Conservation (phyloP, 2,888 invertebrate genomes). For the Plagiodera versicolora region DNA sequence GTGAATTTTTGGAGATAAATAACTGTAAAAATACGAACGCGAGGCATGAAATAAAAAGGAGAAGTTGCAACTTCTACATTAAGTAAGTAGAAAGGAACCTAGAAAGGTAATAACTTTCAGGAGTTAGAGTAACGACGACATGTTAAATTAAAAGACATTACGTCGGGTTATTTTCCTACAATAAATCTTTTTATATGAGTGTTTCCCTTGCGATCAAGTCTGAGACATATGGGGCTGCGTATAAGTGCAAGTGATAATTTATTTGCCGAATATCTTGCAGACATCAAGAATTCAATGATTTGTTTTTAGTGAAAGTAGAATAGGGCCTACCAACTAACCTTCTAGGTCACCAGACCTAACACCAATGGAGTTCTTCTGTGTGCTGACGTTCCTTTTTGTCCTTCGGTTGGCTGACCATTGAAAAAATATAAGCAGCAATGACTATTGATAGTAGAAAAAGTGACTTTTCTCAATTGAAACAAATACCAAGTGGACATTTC, state of each 20-base stretch:
- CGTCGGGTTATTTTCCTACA: conserved; percentile 47
- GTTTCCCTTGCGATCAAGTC: conserved; percentile 48
- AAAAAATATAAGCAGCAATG: no score
- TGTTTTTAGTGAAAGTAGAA: no score
- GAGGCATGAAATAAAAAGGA: conserved; percentile 21
- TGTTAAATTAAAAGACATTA: conserved; percentile 53
- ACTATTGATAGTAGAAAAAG: no score
- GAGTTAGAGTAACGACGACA: conserved; percentile 47
- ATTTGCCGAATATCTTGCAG: no score
- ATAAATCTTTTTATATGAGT: conserved; percentile 53
- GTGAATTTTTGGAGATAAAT: neutral
- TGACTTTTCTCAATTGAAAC: no score
- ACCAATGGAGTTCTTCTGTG: no score
- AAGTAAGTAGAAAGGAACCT: conserved; percentile 18
- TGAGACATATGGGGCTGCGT: conserved; percentile 18
- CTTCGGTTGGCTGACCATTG: no score
- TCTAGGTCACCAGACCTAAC: no score
- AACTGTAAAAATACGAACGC: conserved; percentile 7
- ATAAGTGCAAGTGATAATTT: conserved; percentile 30
- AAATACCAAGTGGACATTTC: no score
- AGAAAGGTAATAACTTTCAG: conserved; percentile 33
- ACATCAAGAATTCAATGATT: no score
- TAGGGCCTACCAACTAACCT: no score
- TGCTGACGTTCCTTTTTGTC: no score
- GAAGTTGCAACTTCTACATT: conserved; percentile 21